Conservation (phyloP, 2,888 invertebrate species). For the Asteroscopus sphinx region DNA sequence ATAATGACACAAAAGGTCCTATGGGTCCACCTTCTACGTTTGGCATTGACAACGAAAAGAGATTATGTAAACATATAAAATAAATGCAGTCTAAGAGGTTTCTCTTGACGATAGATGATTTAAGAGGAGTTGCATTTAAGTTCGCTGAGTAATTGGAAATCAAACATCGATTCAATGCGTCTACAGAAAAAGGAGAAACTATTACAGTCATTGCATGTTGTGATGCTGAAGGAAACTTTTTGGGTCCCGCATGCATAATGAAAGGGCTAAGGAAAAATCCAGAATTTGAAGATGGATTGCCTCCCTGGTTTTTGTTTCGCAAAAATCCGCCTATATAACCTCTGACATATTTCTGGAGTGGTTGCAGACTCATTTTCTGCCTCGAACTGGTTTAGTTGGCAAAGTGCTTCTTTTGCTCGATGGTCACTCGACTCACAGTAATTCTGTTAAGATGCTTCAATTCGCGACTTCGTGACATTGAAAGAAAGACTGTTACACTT, state of each 20-base stretch:
- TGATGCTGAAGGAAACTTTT: slow-evolving; percentile 62
- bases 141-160: background rate
- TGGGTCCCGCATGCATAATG: slow-evolving; percentile 26
- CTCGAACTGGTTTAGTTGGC: slow-evolving; percentile 31
- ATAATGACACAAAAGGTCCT: background rate
- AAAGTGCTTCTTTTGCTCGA: slow-evolving; percentile 40
- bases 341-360: slow-evolving; percentile 28
- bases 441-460: slow-evolving; percentile 37
- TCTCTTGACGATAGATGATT: background rate
- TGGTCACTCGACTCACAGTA: slow-evolving; percentile 38
- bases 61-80: background rate
- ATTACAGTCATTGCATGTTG: slow-evolving; percentile 64
- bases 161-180: background rate
- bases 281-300: slow-evolving; percentile 44
- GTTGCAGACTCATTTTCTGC: slow-evolving; percentile 28
- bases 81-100: background rate
- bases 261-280: slow-evolving; percentile 6
- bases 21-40: background rate
- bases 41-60: background rate
- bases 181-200: slow-evolving; percentile 58
- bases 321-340: slow-evolving; percentile 42
- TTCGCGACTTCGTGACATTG: slow-evolving; percentile 9
- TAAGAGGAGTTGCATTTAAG: background rate
- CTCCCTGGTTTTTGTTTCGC: slow-evolving; percentile 20
- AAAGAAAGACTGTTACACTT: background rate